Evolutionary conservation across 2,113 vertebrate genomes (phyloP).

Genomic region (Microcebus griseorufus): DNA sequence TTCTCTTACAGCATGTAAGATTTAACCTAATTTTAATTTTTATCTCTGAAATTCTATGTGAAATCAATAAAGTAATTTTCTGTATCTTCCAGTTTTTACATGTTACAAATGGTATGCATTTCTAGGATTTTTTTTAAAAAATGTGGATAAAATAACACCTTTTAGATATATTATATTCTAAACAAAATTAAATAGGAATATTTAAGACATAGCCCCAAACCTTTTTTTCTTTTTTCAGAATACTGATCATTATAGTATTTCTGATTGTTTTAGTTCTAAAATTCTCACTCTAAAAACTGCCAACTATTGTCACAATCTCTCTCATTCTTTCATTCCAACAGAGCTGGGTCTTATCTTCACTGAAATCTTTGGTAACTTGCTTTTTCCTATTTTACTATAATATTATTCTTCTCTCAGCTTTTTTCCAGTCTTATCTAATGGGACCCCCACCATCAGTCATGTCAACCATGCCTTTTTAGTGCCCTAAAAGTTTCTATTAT

Average conservation of each 20-base stretch:
- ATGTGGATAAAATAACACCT: background rate
- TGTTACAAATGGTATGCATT: background rate
- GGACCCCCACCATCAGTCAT: background rate
- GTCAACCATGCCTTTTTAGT: background rate
- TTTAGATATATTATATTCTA: background rate
- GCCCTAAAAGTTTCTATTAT: background rate
- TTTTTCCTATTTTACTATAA: background rate
- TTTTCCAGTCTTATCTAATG: background rate
- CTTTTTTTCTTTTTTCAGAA: background rate
- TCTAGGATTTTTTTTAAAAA: background rate
- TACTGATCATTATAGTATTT: background rate
- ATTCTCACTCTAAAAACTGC: background rate
- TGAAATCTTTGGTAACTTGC: background rate
- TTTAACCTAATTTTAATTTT: background rate
- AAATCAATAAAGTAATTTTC: background rate
- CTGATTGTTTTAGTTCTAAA: background rate
- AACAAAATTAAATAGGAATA: background rate
- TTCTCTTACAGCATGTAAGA: background rate
- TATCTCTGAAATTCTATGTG: background rate
- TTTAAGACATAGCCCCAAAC: background rate
- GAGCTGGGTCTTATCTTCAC: background rate
- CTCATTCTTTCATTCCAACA: background rate
- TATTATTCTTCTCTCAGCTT: background rate
- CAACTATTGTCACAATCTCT: background rate
- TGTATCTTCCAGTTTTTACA: background rate